A percentile compares a stretch with the other conserved stretches of the same genome.
These are phyloP conservation scores for Cuculus canorus DNA, from an alignment of 2,797 vertebrate genomes.

Conservation along the genomic window DNA sequence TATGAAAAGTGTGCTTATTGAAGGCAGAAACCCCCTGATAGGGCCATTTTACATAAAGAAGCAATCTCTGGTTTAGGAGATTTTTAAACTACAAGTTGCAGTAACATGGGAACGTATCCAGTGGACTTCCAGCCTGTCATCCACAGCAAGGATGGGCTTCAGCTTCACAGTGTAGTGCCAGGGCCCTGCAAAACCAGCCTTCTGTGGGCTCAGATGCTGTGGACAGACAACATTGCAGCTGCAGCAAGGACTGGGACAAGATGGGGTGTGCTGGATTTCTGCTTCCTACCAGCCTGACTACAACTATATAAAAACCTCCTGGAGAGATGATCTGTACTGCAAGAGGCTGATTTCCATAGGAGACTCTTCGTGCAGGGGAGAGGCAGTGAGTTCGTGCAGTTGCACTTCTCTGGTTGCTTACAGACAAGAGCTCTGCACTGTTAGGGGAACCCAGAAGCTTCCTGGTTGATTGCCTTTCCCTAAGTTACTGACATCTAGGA, in stretches of 20 bases:
- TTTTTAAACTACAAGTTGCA: background rate
- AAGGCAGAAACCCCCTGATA: background rate
- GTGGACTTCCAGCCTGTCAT: background rate
- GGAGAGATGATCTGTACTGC: background rate
- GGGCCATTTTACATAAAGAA: background rate
- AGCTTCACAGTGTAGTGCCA: background rate
- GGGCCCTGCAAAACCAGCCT: background rate
- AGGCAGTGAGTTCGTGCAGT: background rate
- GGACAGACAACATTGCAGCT: background rate
- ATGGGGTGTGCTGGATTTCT: background rate
- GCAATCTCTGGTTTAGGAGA: background rate
- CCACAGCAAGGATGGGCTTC: background rate
- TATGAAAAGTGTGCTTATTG: background rate
- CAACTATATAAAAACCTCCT: background rate
- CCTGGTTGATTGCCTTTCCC: background rate
- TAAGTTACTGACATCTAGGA: background rate
- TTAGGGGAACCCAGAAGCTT: background rate
- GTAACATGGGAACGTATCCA: background rate
- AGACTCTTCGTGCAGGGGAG: accelerated
- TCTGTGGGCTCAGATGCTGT: background rate
- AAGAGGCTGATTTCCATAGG: background rate
- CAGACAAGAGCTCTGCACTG: background rate
- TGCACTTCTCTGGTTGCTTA: background rate
- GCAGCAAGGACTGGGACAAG: background rate
- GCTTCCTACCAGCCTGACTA: background rate